Conservation (phyloP, 2,113 vertebrate species). For the Melanerpes formicivorus region DNA sequence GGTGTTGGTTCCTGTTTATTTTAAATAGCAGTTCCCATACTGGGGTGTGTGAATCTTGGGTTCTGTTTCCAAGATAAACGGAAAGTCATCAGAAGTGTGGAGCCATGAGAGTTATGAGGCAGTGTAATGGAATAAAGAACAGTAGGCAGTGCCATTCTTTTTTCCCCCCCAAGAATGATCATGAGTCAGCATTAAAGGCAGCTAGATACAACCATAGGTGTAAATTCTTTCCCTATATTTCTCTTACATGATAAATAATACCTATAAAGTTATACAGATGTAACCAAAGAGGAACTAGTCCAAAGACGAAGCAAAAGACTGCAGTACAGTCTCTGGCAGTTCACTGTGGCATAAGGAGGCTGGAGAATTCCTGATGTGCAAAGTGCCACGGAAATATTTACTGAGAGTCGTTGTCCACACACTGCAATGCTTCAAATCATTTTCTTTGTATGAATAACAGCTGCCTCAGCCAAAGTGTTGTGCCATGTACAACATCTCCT, state of each 20-base stretch:
- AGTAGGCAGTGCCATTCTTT: not conserved
- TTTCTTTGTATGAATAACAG: not conserved
- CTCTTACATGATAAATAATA: constrained; percentile 14
- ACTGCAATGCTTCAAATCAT: not conserved
- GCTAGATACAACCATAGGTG: constrained; percentile 9
- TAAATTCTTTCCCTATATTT: constrained; percentile 25
- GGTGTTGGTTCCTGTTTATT: constrained; percentile 11
- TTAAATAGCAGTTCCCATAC: constrained; percentile 3
- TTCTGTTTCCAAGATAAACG: constrained; percentile 58
- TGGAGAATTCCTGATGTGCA: not conserved
- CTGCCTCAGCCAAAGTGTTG: not conserved
- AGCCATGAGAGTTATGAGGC: not conserved
- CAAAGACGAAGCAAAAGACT: not conserved
- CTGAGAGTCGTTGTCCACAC: not conserved
- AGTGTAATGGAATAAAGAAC: constrained; percentile 30
- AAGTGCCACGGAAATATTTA: constrained; percentile 30
- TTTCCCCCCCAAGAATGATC: not conserved
- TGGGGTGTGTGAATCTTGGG: constrained; percentile 18
- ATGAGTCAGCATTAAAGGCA: constrained; percentile 15
- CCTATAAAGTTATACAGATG: not conserved
- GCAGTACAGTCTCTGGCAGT: not conserved
- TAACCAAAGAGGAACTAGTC: not conserved
- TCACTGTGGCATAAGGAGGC: not conserved
- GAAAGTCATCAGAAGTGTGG: constrained; percentile 23
- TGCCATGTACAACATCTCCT: not conserved